phyloP scores from a whole-genome alignment of 2,797 vertebrate species.

The Melanotaenia maccullochi region DNA sequence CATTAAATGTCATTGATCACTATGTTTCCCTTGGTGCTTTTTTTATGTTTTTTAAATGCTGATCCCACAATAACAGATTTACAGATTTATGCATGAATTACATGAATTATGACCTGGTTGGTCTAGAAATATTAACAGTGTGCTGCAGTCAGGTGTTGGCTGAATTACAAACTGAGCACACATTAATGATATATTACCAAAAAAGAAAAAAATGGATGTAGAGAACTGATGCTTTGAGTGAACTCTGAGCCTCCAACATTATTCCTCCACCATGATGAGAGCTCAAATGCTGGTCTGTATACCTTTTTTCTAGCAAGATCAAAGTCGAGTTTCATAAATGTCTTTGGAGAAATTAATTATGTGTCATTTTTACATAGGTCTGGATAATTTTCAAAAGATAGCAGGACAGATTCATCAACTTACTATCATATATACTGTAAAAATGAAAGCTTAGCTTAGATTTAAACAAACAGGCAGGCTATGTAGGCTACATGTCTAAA shows the following conservation, averaged over 20 bases:
- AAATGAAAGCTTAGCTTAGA: background rate
- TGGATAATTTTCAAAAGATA: background rate
- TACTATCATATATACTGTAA: background rate
- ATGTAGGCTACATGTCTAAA: background rate
- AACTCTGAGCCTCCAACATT: background rate
- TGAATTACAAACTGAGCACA: constrained; percentile 22
- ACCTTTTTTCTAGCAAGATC: background rate
- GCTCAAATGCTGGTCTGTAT: background rate
- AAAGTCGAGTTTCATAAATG: background rate
- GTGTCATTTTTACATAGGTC: background rate
- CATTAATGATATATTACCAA: background rate
- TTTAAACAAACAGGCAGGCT: too few relatives aligned
- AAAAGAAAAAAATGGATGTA: constrained; percentile 5
- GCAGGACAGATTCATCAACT: background rate
- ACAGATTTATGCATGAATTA: background rate
- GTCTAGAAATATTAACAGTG: constrained; percentile 13
- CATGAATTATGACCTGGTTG: constrained; percentile 5
- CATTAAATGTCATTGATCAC: constrained; percentile 8
- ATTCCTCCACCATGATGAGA: background rate
- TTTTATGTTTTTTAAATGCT: constrained; percentile 23
- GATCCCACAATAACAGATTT: constrained; percentile 11
- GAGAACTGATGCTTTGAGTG: background rate
- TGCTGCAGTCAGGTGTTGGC: constrained; percentile 20
- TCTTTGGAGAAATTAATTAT: background rate
- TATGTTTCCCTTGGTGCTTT: constrained; percentile 16